Percentiles rank a stretch among this genome's conserved stretches.
phyloP scores from a whole-genome alignment of 2,113 vertebrate species.

The Melanerpes aurifrons region DNA sequence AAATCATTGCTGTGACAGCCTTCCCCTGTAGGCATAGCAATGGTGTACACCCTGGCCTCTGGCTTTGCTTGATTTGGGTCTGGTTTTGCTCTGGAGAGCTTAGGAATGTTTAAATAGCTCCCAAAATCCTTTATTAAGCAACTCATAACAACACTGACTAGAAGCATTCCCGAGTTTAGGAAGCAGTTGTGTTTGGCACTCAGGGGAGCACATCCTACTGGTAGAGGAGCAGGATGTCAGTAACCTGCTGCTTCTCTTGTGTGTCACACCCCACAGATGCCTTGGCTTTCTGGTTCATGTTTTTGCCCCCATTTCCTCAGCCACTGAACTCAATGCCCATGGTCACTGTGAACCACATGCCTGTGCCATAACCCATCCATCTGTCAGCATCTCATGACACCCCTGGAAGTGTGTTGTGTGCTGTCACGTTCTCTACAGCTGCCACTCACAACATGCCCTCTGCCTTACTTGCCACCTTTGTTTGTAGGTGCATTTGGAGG shows the following conservation, averaged over 20 bases:
- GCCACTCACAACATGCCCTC: rapidly evolving
- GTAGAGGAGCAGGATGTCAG: not conserved
- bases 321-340: not conserved
- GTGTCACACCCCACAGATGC: not conserved
- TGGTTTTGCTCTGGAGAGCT: not conserved
- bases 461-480: conserved; percentile 20
- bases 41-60: not conserved
- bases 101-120: not conserved
- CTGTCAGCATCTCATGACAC: conserved; percentile 11
- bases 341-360: not conserved
- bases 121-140: not conserved
- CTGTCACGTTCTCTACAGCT: not conserved
- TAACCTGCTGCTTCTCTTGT: not conserved
- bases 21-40: not conserved
- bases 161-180: not conserved
- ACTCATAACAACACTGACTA: not conserved
- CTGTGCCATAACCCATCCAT: conserved; percentile 1
- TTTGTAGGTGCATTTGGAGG: conserved; percentile 89
- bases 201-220: not conserved
- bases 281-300: not conserved
- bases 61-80: not conserved
- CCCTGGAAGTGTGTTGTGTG: not conserved
- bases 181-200: not conserved
- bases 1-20: not conserved
- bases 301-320: not conserved